These are phyloP conservation scores for Melanostoma scalare DNA, from an alignment of 2,888 invertebrate genomes.

Conservation along the genomic window DNA sequence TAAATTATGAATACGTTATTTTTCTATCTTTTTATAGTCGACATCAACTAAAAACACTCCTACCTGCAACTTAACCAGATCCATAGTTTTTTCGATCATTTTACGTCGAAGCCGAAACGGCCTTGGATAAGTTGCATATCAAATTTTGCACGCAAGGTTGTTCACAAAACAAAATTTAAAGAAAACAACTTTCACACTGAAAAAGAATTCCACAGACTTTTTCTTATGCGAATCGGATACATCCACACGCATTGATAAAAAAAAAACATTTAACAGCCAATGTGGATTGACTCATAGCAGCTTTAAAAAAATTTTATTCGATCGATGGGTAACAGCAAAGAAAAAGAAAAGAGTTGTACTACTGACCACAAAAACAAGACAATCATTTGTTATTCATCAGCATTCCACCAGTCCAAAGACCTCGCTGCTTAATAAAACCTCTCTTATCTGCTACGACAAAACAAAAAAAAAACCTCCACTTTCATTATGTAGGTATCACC, in stretches of 20 bases:
- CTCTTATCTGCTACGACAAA: not conserved
- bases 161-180: conserved; percentile 8
- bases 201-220: not conserved
- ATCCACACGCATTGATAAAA: not conserved
- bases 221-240: not conserved
- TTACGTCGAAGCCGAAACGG: not conserved
- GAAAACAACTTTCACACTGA: not conserved
- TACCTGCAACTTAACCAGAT: not conserved
- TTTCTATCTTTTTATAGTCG: not conserved
- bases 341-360: not conserved
- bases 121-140: conserved; percentile 13
- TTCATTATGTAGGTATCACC: conserved; percentile 27
- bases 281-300: conserved; percentile 18
- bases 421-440: not conserved
- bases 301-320: not conserved
- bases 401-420: conserved; percentile 50
- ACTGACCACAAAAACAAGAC: not conserved
- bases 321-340: conserved; percentile 6
- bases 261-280: not conserved
- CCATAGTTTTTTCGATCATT: no score
- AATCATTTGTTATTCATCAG: conserved; percentile 34
- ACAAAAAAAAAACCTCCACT: conserved; percentile 7
- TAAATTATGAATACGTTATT: not conserved
- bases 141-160: conserved; percentile 1
- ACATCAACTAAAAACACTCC: not conserved